Base-by-base conservation (phyloP, 2,888 invertebrate species). In the Volucella inflata region DNA sequence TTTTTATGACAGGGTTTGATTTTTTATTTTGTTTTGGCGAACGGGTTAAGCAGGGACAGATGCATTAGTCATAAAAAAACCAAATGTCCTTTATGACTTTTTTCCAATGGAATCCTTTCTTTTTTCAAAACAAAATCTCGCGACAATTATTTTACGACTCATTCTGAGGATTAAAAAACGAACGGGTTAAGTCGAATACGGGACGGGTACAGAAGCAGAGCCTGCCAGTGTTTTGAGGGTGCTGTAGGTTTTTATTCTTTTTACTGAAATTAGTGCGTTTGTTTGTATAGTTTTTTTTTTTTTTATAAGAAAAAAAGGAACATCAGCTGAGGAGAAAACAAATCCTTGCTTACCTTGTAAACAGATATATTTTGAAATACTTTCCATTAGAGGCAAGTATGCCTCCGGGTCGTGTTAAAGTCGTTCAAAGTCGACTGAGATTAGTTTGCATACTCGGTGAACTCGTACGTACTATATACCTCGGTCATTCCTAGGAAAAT, bases 61-160 rank as follows among this genome's bases (percentile, higher is more conserved):
- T 79, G 79, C 83, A 84, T 76, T 40, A 42, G 46, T 38, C 64
- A 21, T 82, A 82, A 82, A 82, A 68, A 71, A 44, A 51, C 2
- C 12, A 48, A 14, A 59, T 42, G 50, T 50, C 40, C 64, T 57
- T 59, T 57, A 46, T 36, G 42, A 44, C 51, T 30, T 48, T 40
- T 36, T 36, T 59, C 40, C 4, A 30, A 30, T 8, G 51, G 62
- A 70, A 81, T 64, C 48, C 68, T 44, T 76, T n/a, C n/a, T n/a
- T 72, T 76, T 71, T 80, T 75, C 48, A 64, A 50, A 36, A n/a
- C 75, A 65, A 84, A 84, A 76, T 80, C 84, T 71, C 70, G 84
- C 75, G 80, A 84, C 84, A 84, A 84, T 84, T 84, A 80, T 84
- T 84, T 84, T 84, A 84, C 30, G 65, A 75, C 40, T 51, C 36